Percentiles rank a stretch among this genome's conserved stretches.
Evolutionary conservation across 2,797 vertebrate species (phyloP).

Genomic region (Tapirus indicus): DNA sequence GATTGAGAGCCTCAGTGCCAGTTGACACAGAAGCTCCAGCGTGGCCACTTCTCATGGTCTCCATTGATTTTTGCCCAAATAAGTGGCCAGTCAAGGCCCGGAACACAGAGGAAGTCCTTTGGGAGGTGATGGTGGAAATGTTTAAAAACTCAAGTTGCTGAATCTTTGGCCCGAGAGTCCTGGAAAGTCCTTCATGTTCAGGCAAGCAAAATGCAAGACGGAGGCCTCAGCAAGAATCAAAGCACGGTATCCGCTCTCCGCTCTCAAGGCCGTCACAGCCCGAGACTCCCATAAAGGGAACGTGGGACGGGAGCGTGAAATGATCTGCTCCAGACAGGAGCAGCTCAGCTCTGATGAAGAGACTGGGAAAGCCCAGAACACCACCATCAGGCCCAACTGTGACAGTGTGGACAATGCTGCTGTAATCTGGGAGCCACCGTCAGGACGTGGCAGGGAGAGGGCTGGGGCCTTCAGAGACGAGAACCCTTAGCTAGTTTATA

Average conservation of each 20-base stretch:
- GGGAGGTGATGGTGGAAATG: neutral
- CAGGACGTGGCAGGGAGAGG: fast-evolving
- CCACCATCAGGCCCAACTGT: fast-evolving
- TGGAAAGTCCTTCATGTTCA: neutral
- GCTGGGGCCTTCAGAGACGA: neutral
- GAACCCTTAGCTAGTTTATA: neutral
- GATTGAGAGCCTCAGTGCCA: neutral
- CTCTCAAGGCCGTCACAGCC: neutral
- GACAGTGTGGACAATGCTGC: fast-evolving
- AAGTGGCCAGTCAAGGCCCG: neutral
- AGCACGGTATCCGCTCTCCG: neutral
- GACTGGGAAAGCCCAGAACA: neutral
- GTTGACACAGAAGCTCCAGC: neutral
- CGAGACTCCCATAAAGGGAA: fast-evolving
- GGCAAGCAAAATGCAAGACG: too few relatives aligned
- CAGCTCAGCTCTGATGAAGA: neutral
- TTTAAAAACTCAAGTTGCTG: neutral
- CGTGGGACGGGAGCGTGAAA: neutral
- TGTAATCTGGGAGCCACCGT: neutral
- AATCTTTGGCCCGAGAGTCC: neutral
- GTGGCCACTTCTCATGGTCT: neutral
- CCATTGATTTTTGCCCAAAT: too few relatives aligned
- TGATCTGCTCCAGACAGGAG: neutral
- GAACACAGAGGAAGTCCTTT: neutral
- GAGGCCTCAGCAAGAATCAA: neutral